These are phyloP conservation scores for Alaudala cheleensis DNA, from an alignment of 2,113 vertebrate genomes.

Conservation along the genomic window DNA sequence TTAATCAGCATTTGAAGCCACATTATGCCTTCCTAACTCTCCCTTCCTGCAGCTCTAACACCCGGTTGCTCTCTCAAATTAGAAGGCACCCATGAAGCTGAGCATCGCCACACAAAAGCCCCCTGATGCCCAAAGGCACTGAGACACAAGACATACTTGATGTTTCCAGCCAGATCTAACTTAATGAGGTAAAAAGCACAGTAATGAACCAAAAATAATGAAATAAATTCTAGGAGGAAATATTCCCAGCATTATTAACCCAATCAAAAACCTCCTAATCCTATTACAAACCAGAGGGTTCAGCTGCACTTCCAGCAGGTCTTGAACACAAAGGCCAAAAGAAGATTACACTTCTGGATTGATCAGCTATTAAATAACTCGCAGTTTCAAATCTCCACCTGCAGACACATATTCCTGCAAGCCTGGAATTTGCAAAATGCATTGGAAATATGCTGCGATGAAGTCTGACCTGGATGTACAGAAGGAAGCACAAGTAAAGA, in stretches of 20 bases:
- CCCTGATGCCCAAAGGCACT: neutral
- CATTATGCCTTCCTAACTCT: neutral
- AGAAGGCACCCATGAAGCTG: neutral
- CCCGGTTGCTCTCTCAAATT: neutral
- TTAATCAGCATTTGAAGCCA: neutral
- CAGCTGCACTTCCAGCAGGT: conserved; percentile 6
- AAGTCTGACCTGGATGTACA: rapidly evolving
- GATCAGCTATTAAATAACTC: conserved; percentile 14
- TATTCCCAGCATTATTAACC: neutral
- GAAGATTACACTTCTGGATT: conserved; percentile 17
- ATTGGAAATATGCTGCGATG: neutral
- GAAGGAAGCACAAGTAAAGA: neutral
- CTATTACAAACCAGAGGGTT: conserved; percentile 1
- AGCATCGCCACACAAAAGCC: neutral
- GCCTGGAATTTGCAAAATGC: neutral
- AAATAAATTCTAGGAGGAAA: neutral
- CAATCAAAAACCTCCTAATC: conserved; percentile 25
- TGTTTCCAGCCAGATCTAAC: neutral
- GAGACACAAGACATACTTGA: neutral
- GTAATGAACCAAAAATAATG: neutral
- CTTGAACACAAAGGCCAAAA: conserved; percentile 11
- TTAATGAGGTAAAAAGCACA: neutral
- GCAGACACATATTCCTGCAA: neutral
- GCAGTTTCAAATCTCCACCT: neutral
- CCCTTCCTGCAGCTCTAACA: neutral